Evolutionary conservation across 2,888 invertebrate species (phyloP).

Genomic region (Drosophila parthenogenetica): DNA sequence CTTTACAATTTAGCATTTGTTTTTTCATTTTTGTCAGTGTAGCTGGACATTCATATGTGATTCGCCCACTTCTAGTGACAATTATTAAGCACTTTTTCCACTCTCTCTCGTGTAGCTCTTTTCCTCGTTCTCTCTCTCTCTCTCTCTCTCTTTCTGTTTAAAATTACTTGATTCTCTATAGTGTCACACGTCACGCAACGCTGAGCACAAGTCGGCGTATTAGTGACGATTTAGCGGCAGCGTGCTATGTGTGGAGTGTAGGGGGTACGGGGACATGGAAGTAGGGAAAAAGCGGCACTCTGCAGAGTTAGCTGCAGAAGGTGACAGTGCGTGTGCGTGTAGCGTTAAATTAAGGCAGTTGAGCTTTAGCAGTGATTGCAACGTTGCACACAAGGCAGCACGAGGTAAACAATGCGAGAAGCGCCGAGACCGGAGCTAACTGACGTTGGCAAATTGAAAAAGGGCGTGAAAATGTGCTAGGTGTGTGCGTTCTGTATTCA

Average conservation of each 20-base stretch:
- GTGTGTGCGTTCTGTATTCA: constrained; percentile 10
- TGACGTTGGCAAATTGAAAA: constrained; percentile 50
- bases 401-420: constrained; percentile 24
- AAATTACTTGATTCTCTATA: constrained; percentile 52
- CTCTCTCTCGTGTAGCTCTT: constrained; percentile 13
- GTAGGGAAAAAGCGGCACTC: neutral
- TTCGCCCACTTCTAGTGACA: constrained; percentile 22
- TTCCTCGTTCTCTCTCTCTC: constrained; percentile 26
- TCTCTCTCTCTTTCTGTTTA: constrained; percentile 26
- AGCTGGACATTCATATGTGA: constrained; percentile 54
- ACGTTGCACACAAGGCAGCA: constrained; percentile 35
- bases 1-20: neutral
- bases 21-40: neutral
- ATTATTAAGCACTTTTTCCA: constrained; percentile 47
- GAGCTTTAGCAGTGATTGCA: constrained; percentile 34
- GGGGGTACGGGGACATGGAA: accelerated
- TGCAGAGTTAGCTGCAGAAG: constrained; percentile 35
- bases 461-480: constrained; percentile 15
- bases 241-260: constrained; percentile 6
- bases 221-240: constrained; percentile 74
- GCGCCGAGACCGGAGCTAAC: neutral
- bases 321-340: constrained; percentile 66
- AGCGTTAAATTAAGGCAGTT: constrained; percentile 74
- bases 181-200: constrained; percentile 66
- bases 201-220: constrained; percentile 71